These are phyloP conservation scores for Drosophila kurseongensis DNA, from an alignment of 1,140 invertebrate species.

Conservation along the genomic window DNA sequence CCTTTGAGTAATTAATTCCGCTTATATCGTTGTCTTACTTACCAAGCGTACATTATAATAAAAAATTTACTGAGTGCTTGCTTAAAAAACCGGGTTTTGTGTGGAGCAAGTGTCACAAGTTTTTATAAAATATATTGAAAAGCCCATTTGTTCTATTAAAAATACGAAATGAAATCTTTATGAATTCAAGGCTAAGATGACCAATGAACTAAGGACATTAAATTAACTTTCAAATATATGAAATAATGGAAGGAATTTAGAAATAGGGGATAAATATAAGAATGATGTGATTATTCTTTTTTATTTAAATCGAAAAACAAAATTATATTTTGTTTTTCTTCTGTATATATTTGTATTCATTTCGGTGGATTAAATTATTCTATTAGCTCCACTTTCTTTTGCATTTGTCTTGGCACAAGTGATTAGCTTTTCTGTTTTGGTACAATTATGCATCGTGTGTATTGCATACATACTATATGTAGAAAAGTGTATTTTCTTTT, in stretches of 20 bases:
- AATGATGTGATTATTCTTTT: no score
- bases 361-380: no score
- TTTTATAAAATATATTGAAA: not conserved
- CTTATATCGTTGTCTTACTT: not conserved
- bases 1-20: not conserved
- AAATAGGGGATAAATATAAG: no score
- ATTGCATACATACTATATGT: conserved; percentile 3
- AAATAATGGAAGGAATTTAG: not conserved
- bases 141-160: not conserved
- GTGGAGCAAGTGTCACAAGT: not conserved
- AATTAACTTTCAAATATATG: not conserved
- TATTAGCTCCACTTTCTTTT: not conserved
- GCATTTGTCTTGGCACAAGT: not conserved
- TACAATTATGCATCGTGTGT: not conserved
- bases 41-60: conserved; percentile 30
- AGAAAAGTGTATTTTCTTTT: not conserved
- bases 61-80: not conserved
- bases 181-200: no score
- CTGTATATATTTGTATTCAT: not conserved
- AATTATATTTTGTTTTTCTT: no score
- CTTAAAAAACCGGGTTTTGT: not conserved
- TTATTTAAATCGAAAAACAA: no score
- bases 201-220: no score
- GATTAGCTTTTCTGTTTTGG: not conserved
- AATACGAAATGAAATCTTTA: not conserved